Evolutionary conservation across 2,888 invertebrate genomes (phyloP).

Genomic region (Drosophila falleni): DNA sequence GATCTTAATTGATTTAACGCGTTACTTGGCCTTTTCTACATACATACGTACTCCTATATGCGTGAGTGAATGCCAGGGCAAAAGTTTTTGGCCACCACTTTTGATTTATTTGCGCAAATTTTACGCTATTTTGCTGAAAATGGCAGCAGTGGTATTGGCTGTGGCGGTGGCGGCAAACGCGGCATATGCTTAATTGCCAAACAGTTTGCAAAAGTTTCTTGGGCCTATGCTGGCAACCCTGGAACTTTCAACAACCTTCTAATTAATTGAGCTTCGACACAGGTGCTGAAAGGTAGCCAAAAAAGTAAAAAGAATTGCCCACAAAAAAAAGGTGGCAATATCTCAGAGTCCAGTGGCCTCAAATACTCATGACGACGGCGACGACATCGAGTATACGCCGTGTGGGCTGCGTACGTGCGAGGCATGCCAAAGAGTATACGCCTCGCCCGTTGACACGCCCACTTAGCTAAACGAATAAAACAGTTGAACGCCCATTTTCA

Average conservation of each 20-base stretch:
- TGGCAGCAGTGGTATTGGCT: slow-evolving; percentile 3
- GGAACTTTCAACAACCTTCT: slow-evolving; percentile 57
- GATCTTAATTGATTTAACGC: slow-evolving; percentile 66
- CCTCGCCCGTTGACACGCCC: slow-evolving; percentile 56
- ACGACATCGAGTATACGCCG: slow-evolving; percentile 17
- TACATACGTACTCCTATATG: not conserved
- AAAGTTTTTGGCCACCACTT: slow-evolving; percentile 52
- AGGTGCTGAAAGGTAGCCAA: slow-evolving; percentile 52
- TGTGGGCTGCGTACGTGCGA: slow-evolving; percentile 58
- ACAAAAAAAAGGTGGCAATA: slow-evolving; percentile 53
- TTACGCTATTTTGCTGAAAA: slow-evolving; percentile 43
- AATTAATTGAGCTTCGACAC: slow-evolving; percentile 68
- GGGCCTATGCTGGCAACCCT: slow-evolving; percentile 14
- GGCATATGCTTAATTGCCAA: slow-evolving; percentile 63
- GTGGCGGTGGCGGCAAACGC: slow-evolving; percentile 26
- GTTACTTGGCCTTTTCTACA: slow-evolving; percentile 19
- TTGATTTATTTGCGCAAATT: slow-evolving; percentile 71
- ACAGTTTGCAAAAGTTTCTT: slow-evolving; percentile 52
- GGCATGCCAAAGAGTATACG: slow-evolving; percentile 48
- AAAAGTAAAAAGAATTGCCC: slow-evolving; percentile 47
- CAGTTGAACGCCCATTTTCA: slow-evolving; percentile 50
- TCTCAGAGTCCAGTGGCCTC: slow-evolving; percentile 42
- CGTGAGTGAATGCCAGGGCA: slow-evolving; percentile 22
- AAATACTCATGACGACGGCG: not conserved
- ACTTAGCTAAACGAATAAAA: slow-evolving; percentile 52